Evolutionary conservation across 2,797 vertebrate genomes (phyloP).

Genomic region (Myoxocephalus aenaeus): DNA sequence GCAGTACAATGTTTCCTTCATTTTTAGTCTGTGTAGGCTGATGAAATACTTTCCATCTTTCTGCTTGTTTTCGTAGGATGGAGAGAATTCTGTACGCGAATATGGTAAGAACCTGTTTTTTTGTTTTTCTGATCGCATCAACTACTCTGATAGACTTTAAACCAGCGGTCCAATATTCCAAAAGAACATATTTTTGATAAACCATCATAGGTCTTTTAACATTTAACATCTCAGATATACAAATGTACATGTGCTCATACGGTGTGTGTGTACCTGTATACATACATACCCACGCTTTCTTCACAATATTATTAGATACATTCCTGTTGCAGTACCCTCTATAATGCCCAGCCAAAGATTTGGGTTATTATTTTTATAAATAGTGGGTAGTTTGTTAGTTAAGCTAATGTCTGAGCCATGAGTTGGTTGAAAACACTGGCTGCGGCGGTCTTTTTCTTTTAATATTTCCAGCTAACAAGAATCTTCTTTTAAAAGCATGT

Average conservation of each 20-base stretch:
- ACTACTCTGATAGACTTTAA: background rate
- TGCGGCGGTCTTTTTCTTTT: too few species aligned
- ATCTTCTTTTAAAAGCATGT: too few species aligned
- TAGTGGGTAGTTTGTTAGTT: background rate
- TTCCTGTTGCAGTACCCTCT: background rate
- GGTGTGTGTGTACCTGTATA: background rate
- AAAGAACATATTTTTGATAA: background rate
- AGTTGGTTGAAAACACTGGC: background rate
- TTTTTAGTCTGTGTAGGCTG: background rate
- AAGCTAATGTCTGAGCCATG: background rate
- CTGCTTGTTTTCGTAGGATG: constrained; percentile 72
- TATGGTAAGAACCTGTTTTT: constrained; percentile 69
- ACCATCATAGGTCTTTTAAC: background rate
- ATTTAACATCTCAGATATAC: background rate
- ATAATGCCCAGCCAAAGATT: background rate
- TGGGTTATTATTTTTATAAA: background rate
- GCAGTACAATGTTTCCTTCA: background rate
- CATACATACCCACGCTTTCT: background rate
- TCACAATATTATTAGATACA: background rate
- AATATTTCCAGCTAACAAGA: too few species aligned
- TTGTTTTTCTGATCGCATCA: background rate
- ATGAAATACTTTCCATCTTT: constrained; percentile 7
- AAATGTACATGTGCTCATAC: background rate
- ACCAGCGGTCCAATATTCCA: background rate
- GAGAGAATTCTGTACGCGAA: constrained; percentile 64